A percentile compares a stretch with the other conserved stretches of the same genome.
These are phyloP conservation scores for Hylaeus anthracinus DNA, from an alignment of 1,140 invertebrate species.

Conservation along the genomic window DNA sequence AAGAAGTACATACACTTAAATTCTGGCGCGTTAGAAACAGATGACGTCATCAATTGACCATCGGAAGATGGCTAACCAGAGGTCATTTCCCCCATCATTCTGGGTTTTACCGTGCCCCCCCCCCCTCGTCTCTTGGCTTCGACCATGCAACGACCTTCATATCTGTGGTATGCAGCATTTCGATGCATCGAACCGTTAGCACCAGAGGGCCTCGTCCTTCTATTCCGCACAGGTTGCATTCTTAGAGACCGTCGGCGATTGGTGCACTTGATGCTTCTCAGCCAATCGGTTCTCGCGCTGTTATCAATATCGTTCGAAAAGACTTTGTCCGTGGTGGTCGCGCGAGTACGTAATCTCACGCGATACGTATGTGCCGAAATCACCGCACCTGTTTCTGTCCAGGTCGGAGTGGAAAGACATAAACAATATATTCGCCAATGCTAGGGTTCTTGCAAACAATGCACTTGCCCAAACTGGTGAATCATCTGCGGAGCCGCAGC, in stretches of 20 bases:
- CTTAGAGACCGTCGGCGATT: too few relatives aligned
- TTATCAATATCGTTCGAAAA: background rate
- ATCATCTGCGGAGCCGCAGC: conserved; percentile 22
- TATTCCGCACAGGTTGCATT: too few relatives aligned
- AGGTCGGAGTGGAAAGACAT: conserved; percentile 11
- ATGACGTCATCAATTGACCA: too few relatives aligned
- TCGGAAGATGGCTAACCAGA: too few relatives aligned
- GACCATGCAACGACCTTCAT: too few relatives aligned
- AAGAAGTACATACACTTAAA: too few relatives aligned
- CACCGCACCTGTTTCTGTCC: conserved; percentile 27
- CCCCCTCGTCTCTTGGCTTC: too few relatives aligned
- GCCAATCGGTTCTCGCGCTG: background rate
- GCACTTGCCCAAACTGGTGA: conserved; percentile 43
- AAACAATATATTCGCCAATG: conserved; percentile 32
- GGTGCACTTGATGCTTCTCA: background rate
- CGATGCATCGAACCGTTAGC: background rate
- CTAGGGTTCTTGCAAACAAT: conserved; percentile 50
- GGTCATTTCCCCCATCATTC: too few relatives aligned
- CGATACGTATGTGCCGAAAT: conserved; percentile 17
- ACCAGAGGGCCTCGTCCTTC: too few relatives aligned
- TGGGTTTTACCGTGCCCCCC: too few relatives aligned
- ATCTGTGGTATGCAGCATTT: background rate
- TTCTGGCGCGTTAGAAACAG: too few relatives aligned
- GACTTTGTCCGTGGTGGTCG: background rate
- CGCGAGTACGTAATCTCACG: conserved; percentile 2